These are phyloP conservation scores for Laticauda laticaudata DNA, from an alignment of 2,113 vertebrate genomes.

Conservation along the genomic window DNA sequence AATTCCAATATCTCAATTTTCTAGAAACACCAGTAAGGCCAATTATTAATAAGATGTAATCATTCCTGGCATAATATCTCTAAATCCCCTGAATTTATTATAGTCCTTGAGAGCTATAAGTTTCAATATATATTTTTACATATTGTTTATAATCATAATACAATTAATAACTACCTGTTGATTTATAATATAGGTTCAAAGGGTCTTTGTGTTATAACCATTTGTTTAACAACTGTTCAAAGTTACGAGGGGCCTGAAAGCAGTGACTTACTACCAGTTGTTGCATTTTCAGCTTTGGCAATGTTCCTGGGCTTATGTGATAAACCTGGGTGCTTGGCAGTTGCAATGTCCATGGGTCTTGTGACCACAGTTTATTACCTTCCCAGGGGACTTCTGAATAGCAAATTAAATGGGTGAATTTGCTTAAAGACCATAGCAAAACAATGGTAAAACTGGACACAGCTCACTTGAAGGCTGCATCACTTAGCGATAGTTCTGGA, in stretches of 20 bases:
- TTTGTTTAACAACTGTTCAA: not conserved
- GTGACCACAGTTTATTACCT: not conserved
- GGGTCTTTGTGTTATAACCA: not conserved
- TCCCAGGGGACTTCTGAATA: not conserved
- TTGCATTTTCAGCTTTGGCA: not conserved
- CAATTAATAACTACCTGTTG: not conserved
- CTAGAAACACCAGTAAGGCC: no score
- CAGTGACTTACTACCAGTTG: not conserved
- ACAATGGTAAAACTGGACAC: not conserved
- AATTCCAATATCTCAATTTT: no score
- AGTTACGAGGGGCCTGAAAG: not conserved
- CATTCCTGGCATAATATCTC: no score
- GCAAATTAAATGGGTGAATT: not conserved
- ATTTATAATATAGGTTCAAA: not conserved
- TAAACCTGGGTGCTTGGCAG: not conserved
- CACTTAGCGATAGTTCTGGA: not conserved
- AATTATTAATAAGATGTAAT: no score
- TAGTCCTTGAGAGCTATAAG: no score
- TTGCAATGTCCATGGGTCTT: not conserved
- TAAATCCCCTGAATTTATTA: no score
- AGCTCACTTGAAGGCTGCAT: not conserved
- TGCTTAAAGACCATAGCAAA: not conserved
- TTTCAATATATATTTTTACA: no score
- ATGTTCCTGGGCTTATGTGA: not conserved
- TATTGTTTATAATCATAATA: no score